phyloP scores from a whole-genome alignment of 2,888 invertebrate genomes.

The Frankliniella fusca region DNA sequence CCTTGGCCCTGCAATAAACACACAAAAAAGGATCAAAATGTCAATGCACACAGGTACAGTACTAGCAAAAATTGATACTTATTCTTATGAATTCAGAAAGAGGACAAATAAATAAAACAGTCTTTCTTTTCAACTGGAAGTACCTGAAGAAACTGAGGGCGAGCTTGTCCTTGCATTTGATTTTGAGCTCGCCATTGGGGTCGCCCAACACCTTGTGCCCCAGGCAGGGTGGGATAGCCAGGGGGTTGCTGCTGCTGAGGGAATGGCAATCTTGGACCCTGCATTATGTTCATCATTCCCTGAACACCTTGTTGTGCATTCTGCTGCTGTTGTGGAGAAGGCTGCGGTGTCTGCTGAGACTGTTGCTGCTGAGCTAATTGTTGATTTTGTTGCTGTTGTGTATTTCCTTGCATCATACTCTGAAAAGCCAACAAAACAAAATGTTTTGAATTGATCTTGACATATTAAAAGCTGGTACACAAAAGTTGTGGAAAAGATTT shows the following conservation, averaged over 20 bases:
- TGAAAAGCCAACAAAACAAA: neutral
- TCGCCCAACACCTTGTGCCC: neutral
- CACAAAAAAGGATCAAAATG: no score
- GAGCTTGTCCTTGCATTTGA: neutral
- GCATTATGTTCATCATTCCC: neutral
- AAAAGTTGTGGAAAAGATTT: neutral
- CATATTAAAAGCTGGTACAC: neutral
- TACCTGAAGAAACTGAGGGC: no score
- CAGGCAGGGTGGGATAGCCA: neutral
- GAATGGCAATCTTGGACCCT: neutral
- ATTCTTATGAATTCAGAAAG: no score
- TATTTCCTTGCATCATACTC: neutral
- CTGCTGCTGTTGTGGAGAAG: neutral
- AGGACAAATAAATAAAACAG: no score
- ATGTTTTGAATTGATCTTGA: no score
- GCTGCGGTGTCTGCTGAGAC: slow-evolving; percentile 39
- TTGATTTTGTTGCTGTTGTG: slow-evolving; percentile 42
- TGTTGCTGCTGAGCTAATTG: slow-evolving; percentile 42
- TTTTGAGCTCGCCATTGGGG: neutral
- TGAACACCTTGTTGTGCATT: neutral
- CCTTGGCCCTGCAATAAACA: neutral
- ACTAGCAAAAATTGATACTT: no score
- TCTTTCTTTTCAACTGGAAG: no score
- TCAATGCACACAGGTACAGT: no score
- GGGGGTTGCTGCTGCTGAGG: slow-evolving; percentile 33